Evolutionary conservation across 2,888 invertebrate species (phyloP).

Genomic region (Lepidocyrtinus sp.): DNA sequence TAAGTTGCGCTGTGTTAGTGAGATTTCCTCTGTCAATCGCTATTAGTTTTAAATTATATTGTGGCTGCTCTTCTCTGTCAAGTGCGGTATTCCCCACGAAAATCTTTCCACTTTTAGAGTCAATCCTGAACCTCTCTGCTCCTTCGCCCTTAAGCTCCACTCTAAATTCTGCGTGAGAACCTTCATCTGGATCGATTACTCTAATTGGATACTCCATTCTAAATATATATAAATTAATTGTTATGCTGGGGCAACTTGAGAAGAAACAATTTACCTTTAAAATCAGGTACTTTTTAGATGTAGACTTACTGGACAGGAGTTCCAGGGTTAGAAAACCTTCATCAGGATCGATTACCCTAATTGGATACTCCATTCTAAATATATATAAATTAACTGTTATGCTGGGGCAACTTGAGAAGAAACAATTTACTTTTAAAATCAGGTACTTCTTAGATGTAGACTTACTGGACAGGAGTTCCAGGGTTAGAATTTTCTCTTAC

Average conservation of each 20-base stretch:
- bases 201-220: constrained; percentile 80
- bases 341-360: constrained; percentile 83
- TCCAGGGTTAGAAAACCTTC: constrained; percentile 78
- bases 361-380: constrained; percentile 77
- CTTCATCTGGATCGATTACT: constrained; percentile 82
- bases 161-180: constrained; percentile 79
- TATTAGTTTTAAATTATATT: constrained; percentile 81
- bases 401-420: neutral
- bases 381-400: neutral
- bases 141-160: constrained; percentile 83
- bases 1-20: constrained; percentile 81
- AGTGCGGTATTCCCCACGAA: constrained; percentile 76
- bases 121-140: constrained; percentile 81
- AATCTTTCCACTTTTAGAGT: constrained; percentile 79
- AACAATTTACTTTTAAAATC: no score
- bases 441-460: no score
- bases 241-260: neutral
- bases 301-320: no score
- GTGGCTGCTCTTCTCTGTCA: constrained; percentile 82
- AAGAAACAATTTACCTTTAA: no score
- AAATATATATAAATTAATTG: neutral
- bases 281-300: no score
- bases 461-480: constrained; percentile 78
- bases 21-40: constrained; percentile 83
- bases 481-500: constrained; percentile 84